Evolutionary conservation across 2,797 vertebrate genomes (phyloP).

Genomic region (Sebastes variabilis): DNA sequence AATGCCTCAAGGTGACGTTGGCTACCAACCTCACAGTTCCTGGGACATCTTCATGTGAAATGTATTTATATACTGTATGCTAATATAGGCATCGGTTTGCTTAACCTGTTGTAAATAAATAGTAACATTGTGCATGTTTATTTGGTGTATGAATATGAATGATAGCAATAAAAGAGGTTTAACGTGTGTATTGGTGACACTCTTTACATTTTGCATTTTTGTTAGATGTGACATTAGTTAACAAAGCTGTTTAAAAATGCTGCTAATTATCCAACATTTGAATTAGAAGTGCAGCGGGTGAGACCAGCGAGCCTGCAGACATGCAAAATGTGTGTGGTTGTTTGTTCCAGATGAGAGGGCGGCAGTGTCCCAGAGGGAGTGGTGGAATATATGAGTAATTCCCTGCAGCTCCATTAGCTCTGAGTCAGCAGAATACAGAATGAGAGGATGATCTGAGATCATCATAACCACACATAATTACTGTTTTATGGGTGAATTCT

Average conservation of each 20-base stretch:
- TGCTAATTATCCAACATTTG: neutral
- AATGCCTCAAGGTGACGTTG: conserved; percentile 52
- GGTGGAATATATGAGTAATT: conserved; percentile 7
- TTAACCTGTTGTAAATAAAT: conserved; percentile 77
- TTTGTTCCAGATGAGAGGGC: conserved; percentile 26
- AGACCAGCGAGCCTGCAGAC: neutral
- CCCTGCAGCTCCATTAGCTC: conserved; percentile 24
- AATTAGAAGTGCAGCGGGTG: neutral
- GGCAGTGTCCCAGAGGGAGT: conserved; percentile 9
- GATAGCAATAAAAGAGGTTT: conserved; percentile 76
- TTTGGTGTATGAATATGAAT: conserved; percentile 80
- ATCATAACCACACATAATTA: neutral
- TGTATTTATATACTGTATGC: conserved; percentile 71
- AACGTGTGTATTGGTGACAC: conserved; percentile 33
- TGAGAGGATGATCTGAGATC: neutral
- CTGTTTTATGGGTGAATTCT: neutral
- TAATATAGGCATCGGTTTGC: conserved; percentile 62
- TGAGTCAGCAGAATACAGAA: conserved; percentile 39
- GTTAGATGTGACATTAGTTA: neutral
- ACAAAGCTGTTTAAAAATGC: neutral
- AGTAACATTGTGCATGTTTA: conserved; percentile 81
- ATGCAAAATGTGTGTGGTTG: conserved; percentile 17
- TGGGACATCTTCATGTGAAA: conserved; percentile 68
- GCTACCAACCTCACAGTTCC: conserved; percentile 42
- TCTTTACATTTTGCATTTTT: neutral